These are phyloP conservation scores for Paradisaea rubra DNA, from an alignment of 2,113 vertebrate genomes.

Conservation along the genomic window DNA sequence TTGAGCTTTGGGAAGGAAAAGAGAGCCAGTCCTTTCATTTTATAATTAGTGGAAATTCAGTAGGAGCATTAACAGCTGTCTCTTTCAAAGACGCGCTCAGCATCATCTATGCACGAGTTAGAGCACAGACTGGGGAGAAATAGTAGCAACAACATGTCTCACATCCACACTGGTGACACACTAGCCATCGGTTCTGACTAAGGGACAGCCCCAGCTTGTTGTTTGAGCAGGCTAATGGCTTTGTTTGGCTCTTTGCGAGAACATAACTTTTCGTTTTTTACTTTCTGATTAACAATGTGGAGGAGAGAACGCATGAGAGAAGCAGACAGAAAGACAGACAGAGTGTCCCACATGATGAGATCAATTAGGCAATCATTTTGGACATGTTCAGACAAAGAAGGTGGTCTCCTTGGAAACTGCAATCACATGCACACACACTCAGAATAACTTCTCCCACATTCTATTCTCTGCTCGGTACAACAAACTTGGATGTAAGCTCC, in stretches of 20 bases:
- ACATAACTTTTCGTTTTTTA: background rate
- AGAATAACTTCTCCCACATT: slow-evolving; percentile 59
- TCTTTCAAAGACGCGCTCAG: slow-evolving; percentile 22
- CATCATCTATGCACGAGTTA: background rate
- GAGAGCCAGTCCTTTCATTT: slow-evolving; percentile 40
- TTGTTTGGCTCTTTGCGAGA: background rate
- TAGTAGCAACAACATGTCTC: background rate
- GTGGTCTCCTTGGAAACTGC: slow-evolving; percentile 65
- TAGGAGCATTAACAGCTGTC: slow-evolving; percentile 49
- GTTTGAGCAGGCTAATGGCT: background rate
- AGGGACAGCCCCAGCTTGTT: background rate
- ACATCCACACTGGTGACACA: background rate
- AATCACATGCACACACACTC: slow-evolving; percentile 49
- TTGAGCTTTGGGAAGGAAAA: slow-evolving; percentile 23
- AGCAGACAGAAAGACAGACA: slow-evolving; percentile 36
- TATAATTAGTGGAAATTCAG: slow-evolving; percentile 59
- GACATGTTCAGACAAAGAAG: slow-evolving; percentile 65
- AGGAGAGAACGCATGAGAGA: background rate
- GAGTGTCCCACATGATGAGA: slow-evolving; percentile 48
- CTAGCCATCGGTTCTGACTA: background rate
- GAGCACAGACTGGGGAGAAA: background rate
- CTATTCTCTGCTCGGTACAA: slow-evolving; percentile 28
- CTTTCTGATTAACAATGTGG: background rate
- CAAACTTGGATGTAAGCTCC: slow-evolving; percentile 21
- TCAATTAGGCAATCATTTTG: slow-evolving; percentile 64